These are phyloP conservation scores for Phaetusa simplex DNA, from an alignment of 2,113 vertebrate genomes.

Conservation along the genomic window DNA sequence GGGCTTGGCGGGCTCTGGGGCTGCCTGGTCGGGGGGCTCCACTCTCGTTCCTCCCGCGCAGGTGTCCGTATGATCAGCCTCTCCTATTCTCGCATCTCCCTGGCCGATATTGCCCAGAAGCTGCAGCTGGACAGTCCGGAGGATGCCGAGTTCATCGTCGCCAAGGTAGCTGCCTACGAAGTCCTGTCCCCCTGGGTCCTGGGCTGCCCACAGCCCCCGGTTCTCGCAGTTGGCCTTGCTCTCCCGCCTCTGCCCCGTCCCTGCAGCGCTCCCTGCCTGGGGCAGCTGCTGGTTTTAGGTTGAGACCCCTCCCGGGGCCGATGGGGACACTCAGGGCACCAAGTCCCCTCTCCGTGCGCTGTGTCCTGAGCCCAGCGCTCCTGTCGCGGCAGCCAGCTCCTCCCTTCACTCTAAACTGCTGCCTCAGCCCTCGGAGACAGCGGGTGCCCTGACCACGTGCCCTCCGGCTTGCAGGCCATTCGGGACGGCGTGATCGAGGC, in stretches of 20 bases:
- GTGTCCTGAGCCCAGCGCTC: neutral
- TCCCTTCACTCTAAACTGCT: neutral
- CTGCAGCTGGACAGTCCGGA: conserved; percentile 96
- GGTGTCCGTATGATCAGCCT: conserved; percentile 99
- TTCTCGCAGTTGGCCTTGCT: neutral
- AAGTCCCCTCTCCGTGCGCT: accelerated
- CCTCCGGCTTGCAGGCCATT: conserved; percentile 81
- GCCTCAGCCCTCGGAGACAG: neutral
- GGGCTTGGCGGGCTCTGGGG: accelerated
- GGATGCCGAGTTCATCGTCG: conserved; percentile 97
- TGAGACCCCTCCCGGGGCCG: neutral
- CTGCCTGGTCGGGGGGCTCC: neutral
- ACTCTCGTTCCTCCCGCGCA: neutral
- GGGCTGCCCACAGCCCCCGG: neutral
- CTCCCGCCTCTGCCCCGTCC: neutral
- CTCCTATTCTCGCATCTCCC: conserved; percentile 95
- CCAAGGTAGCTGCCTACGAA: conserved; percentile 79
- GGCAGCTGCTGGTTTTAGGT: accelerated
- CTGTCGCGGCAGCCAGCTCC: neutral
- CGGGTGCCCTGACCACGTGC: neutral
- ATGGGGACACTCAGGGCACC: neutral
- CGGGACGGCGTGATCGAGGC: conserved; percentile 96
- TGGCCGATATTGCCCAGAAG: conserved; percentile 95
- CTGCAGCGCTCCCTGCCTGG: neutral
- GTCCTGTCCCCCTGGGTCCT: neutral